Conservation (phyloP, 1,140 invertebrate genomes). For the Ooceraea biroi region DNA sequence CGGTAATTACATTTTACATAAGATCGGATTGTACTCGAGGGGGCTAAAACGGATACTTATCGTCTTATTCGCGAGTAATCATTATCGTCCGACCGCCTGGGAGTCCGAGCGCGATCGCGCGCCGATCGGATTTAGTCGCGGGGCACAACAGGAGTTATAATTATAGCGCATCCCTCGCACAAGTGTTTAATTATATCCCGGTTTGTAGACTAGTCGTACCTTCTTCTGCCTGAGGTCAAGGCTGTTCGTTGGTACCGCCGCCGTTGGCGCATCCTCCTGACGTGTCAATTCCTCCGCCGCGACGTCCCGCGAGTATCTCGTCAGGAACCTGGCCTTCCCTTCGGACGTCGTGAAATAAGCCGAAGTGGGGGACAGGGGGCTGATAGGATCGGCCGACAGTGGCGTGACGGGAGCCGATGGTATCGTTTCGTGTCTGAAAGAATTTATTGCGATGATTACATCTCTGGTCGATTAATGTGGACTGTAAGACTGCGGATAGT, state of each 20-base stretch:
- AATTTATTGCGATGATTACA: constrained; percentile 52
- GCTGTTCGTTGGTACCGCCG: constrained; percentile 84
- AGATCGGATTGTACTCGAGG: constrained; percentile 16
- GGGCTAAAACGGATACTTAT: constrained; percentile 30
- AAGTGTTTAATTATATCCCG: constrained; percentile 35
- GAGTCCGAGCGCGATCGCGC: not conserved
- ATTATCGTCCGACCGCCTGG: not conserved
- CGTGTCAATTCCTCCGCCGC: constrained; percentile 79
- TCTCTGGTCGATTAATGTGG: constrained; percentile 45
- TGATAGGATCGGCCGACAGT: constrained; percentile 76
- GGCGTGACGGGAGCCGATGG: constrained; percentile 79
- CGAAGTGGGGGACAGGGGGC: constrained; percentile 88
- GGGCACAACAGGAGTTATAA: constrained; percentile 14
- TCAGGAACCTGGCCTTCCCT: constrained; percentile 90
- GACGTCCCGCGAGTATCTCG: constrained; percentile 88
- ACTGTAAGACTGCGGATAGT: not conserved
- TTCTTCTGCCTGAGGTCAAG: constrained; percentile 90
- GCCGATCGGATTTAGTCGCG: constrained; percentile 42
- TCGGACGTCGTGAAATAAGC: constrained; percentile 91
- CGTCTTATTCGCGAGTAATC: constrained; percentile 22
- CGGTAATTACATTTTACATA: constrained; percentile 47
- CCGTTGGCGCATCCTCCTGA: constrained; percentile 72
- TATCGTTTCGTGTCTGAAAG: constrained; percentile 81
- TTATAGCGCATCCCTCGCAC: constrained; percentile 11
- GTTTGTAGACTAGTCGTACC: constrained; percentile 81